Conservation (phyloP, 2,113 vertebrate species). For the Gadus chalcogrammus region DNA sequence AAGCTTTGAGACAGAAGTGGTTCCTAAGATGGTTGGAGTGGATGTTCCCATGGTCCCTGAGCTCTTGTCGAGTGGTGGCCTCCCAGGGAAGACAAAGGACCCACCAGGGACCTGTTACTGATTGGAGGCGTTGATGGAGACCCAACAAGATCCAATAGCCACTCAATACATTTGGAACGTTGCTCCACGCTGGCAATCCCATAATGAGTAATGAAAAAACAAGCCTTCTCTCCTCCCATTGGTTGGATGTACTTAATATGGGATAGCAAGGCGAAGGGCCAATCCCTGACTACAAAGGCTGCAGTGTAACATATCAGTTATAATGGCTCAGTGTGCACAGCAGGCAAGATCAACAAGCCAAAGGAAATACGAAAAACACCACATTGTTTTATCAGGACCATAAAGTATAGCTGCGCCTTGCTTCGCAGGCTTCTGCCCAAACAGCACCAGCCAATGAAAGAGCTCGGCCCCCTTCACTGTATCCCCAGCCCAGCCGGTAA, state of each 20-base stretch:
- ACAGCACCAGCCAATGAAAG: conserved; percentile 4
- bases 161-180: neutral
- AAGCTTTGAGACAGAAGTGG: too few species aligned
- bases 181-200: conserved; percentile 28
- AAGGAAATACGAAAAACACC: conserved; percentile 1
- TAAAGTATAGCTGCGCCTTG: neutral
- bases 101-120: too few species aligned
- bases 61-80: too few species aligned
- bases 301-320: conserved; percentile 34
- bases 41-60: too few species aligned
- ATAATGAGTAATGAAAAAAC: conserved; percentile 47
- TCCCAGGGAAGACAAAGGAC: too few species aligned
- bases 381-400: conserved; percentile 7
- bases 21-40: too few species aligned
- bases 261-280: conserved; percentile 28
- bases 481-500: conserved; percentile 38
- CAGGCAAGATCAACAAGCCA: conserved; percentile 24
- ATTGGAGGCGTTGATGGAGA: neutral
- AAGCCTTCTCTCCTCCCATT: conserved; percentile 44
- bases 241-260: conserved; percentile 51
- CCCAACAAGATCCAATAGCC: neutral
- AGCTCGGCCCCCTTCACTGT: conserved; percentile 9
- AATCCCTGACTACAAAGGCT: conserved; percentile 42
- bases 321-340: conserved; percentile 32
- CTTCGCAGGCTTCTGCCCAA: conserved; percentile 11